Evolutionary conservation across 2,797 vertebrate genomes (phyloP).

Genomic region (Microcaecilia unicolor): DNA sequence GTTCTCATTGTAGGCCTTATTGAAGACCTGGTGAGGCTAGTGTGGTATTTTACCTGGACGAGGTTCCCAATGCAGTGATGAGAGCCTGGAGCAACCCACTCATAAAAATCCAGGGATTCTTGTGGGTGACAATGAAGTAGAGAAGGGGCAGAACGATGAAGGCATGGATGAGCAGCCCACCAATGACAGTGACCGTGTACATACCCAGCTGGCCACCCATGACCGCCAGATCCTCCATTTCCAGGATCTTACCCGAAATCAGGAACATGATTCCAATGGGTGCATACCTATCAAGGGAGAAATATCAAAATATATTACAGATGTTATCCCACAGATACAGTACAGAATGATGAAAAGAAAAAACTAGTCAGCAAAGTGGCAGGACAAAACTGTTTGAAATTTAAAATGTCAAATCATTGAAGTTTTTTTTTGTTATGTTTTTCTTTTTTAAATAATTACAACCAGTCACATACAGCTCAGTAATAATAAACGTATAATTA

Average conservation of each 20-base stretch:
- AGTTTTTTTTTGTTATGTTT: no score
- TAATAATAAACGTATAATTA: no score
- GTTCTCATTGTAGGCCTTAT: no score
- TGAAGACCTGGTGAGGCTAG: no score
- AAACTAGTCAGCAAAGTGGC: no score
- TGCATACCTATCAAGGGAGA: constrained; percentile 69
- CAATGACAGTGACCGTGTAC: constrained; percentile 83
- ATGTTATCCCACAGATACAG: no score
- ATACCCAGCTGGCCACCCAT: constrained; percentile 88
- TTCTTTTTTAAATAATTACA: no score
- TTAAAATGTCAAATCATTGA: no score
- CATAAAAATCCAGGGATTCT: constrained; percentile 83
- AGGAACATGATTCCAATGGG: constrained; percentile 90
- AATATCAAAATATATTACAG: no score
- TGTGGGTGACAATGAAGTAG: constrained; percentile 81
- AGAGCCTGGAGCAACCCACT: constrained; percentile 88
- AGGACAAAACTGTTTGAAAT: no score
- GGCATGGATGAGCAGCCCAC: constrained; percentile 85
- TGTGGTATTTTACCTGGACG: constrained; percentile 80
- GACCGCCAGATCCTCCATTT: constrained; percentile 86
- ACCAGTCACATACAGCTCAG: no score
- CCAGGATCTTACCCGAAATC: constrained; percentile 87
- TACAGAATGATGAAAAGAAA: no score
- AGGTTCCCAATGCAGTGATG: constrained; percentile 89
- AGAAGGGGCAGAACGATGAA: constrained; percentile 80